Evolutionary conservation across 2,888 invertebrate genomes (phyloP).

Genomic region (Epinotia ramella): DNA sequence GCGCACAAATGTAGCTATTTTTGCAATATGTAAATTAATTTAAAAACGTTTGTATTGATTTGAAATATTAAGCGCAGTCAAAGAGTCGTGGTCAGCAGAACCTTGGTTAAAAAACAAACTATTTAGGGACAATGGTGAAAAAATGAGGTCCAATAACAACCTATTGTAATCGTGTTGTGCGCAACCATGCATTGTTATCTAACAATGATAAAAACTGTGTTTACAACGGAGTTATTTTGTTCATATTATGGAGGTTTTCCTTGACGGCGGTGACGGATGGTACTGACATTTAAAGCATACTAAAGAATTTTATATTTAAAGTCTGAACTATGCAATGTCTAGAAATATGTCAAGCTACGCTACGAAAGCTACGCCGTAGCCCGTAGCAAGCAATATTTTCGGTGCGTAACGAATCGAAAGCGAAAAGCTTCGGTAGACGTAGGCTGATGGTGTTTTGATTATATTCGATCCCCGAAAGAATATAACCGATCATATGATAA

Average conservation of each 20-base stretch:
- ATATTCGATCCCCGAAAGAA: too few species aligned
- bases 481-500: too few species aligned
- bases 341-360: too few species aligned
- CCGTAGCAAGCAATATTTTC: too few species aligned
- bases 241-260: conserved; percentile 11
- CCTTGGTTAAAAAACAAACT: conserved; percentile 15
- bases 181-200: conserved; percentile 9
- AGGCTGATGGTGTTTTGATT: too few species aligned
- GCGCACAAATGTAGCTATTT: background rate
- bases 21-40: background rate
- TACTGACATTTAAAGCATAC: too few species aligned
- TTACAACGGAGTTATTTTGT: conserved; percentile 1
- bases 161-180: conserved; percentile 17
- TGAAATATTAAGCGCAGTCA: background rate
- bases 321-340: too few species aligned
- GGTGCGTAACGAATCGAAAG: too few species aligned
- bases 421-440: too few species aligned
- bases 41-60: background rate
- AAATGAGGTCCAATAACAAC: conserved; percentile 18
- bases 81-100: background rate
- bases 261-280: background rate
- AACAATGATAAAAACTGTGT: conserved; percentile 19
- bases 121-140: conserved; percentile 5
- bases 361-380: too few species aligned
- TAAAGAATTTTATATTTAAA: too few species aligned